phyloP scores from a whole-genome alignment of 2,113 vertebrate genomes.

The Chaetodon auriga region DNA sequence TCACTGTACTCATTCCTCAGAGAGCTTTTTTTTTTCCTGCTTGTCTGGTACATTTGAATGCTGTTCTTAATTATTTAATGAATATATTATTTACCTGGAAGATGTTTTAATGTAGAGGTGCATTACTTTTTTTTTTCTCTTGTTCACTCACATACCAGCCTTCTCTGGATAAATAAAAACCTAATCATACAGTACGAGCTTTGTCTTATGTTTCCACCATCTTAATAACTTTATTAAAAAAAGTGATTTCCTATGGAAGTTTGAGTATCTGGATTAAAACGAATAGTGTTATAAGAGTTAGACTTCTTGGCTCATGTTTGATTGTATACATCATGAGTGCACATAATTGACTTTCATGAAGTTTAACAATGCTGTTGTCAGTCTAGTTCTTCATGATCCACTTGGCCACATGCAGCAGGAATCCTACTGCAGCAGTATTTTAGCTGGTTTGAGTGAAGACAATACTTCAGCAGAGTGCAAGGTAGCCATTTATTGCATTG shows the following conservation, averaged over 20 bases:
- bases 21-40: slow-evolving; percentile 83
- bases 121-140: slow-evolving; percentile 81
- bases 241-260: background rate
- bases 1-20: slow-evolving; percentile 92
- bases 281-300: background rate
- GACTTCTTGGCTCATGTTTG: too few species aligned
- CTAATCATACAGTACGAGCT: slow-evolving; percentile 58
- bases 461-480: slow-evolving; percentile 58
- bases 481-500: slow-evolving; percentile 73
- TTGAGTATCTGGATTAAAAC: too few species aligned
- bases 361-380: background rate
- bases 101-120: slow-evolving; percentile 86
- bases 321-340: too few species aligned
- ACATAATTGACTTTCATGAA: too few species aligned
- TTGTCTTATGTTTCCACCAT: background rate
- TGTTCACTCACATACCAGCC: slow-evolving; percentile 84
- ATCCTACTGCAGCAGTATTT: background rate
- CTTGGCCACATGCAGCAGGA: too few species aligned
- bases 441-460: background rate
- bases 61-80: slow-evolving; percentile 95
- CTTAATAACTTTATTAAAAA: background rate
- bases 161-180: slow-evolving; percentile 85
- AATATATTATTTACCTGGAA: slow-evolving; percentile 86
- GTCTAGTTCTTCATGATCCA: background rate
- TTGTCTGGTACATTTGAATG: slow-evolving; percentile 96